Percentiles rank a stretch among this genome's conserved stretches.
phyloP scores from a whole-genome alignment of 2,113 vertebrate species.

The Antennarius striatus region DNA sequence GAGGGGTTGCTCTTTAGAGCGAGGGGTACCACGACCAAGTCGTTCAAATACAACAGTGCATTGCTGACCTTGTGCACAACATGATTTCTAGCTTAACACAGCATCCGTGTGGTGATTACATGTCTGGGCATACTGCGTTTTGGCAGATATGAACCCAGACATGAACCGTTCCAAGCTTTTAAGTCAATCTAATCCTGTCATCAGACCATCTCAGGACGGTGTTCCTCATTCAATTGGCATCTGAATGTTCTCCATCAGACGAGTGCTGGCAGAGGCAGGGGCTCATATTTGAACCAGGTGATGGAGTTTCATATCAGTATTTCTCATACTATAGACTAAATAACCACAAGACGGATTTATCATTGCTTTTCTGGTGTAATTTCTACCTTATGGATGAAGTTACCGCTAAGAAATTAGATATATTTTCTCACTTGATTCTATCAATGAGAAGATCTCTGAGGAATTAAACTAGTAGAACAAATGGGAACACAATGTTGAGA shows the following conservation, averaged over 20 bases:
- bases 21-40: constrained; percentile 30
- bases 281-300: constrained; percentile 67
- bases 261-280: constrained; percentile 45
- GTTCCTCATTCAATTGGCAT: constrained; percentile 66
- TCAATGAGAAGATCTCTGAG: constrained; percentile 41
- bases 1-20: constrained; percentile 24
- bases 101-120: constrained; percentile 53
- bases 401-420: constrained; percentile 56
- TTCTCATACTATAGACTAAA: constrained; percentile 74
- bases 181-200: constrained; percentile 66
- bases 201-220: constrained; percentile 52
- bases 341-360: constrained; percentile 53
- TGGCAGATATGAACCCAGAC: constrained; percentile 59
- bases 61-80: constrained; percentile 16
- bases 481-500: neutral
- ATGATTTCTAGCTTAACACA: constrained; percentile 13
- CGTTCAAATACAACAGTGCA: constrained; percentile 13
- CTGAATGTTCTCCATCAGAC: constrained; percentile 33
- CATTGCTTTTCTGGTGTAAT: constrained; percentile 21
- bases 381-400: constrained; percentile 49
- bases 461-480: constrained; percentile 42
- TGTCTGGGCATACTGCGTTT: constrained; percentile 54
- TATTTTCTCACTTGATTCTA: constrained; percentile 44
- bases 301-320: constrained; percentile 69
- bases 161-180: constrained; percentile 53